Base-by-base conservation (phyloP, 2,113 vertebrate genomes). In the Clinocottus analis region DNA sequence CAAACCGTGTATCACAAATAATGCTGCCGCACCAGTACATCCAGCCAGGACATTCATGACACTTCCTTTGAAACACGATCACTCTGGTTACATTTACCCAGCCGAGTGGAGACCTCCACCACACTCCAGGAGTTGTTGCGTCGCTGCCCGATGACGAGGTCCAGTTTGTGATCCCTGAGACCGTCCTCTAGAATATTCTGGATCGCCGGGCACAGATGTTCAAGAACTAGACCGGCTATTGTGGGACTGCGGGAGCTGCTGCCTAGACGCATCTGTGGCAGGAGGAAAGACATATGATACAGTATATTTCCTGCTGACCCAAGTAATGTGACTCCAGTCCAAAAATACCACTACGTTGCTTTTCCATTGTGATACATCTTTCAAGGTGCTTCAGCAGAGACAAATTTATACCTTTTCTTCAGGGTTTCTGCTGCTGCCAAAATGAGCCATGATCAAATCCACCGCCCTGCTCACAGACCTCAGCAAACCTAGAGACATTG, bases 391-490 rank as follows among this genome's bases (percentile, higher is more conserved):
- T 63, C 2, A 21, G 25, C 16, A 76, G 21, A 60, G 61, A 47
- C 0, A 68, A 35, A 53, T 58, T 73, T 33, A 3, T 95, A 99
- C 98, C 96, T 99, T 99, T 79, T 97, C 96, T 4, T 96, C 96
- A 37, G 96, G 95, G 69, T 99, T 97, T 84, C 96, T 95, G 91
- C 96, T 97, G 80, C 95, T 97, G 82, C 96, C 96, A 90, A 99
- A 99, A 90, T 99, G 96, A 82, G 96, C 96, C 91, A 96, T 96
- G 33, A 99, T 98, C 72, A 98, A 90, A 91, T 99, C 97, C 87
- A 99, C 97, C 0, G 97, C 97, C 4, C 91, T 93, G 90, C 97
- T 98, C 86, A 99, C 94, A 27, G 96, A 95, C 86, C 98, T 96
- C 81, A 99, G 93, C 86, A 99, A 85, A 75, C 95, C 97, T 99